phyloP scores from a whole-genome alignment of 2,113 vertebrate species.

The Butastur rufipennis region DNA sequence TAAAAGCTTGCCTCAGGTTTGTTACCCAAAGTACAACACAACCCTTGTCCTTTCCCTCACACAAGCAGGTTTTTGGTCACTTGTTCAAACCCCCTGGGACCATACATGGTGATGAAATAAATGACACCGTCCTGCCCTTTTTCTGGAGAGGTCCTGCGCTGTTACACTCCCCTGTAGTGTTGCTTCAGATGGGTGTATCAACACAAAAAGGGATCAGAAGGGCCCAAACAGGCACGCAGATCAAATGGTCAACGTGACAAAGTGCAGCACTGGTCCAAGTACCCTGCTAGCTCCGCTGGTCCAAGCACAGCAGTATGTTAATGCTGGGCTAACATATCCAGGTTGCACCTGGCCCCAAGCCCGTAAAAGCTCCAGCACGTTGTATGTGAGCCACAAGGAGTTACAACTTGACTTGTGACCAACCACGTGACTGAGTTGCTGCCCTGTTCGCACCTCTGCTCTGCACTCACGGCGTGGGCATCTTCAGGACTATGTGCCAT shows the following conservation, averaged over 20 bases:
- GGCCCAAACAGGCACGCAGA: not conserved
- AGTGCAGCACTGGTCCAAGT: not conserved
- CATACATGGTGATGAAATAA: not conserved
- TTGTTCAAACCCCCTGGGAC: not conserved
- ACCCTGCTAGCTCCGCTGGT: fast-evolving
- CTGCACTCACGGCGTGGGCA: fast-evolving
- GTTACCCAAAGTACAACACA: not conserved
- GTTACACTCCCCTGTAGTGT: not conserved
- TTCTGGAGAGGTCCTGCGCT: not conserved
- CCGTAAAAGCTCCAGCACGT: not conserved
- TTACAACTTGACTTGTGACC: not conserved
- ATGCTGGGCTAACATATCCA: not conserved
- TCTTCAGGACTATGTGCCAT: not conserved
- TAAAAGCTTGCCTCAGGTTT: not conserved
- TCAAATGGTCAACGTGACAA: fast-evolving
- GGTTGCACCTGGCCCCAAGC: not conserved
- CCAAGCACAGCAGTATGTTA: not conserved
- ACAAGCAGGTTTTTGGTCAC: not conserved
- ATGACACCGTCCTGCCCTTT: not conserved
- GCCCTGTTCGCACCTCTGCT: not conserved
- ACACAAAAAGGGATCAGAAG: not conserved
- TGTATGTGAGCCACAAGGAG: not conserved
- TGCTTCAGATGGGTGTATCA: not conserved
- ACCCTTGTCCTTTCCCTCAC: not conserved
- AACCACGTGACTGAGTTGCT: not conserved